A percentile compares a stretch with the other conserved stretches of the same genome.
phyloP scores from a whole-genome alignment of 2,888 invertebrate genomes.

The Parapristionchus giblindavisi region DNA sequence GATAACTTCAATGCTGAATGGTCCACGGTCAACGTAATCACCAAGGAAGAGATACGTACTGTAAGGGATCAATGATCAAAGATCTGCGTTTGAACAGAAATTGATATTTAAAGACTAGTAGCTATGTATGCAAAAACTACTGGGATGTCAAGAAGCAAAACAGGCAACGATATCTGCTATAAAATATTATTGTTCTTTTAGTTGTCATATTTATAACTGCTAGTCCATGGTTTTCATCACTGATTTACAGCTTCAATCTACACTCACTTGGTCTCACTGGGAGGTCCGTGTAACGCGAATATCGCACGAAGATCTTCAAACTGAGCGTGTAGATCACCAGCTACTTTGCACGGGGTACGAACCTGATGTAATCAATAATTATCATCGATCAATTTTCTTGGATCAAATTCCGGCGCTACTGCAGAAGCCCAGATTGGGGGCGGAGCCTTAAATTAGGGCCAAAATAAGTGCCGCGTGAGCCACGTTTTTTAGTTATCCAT shows the following conservation, averaged over 20 bases:
- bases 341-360: conserved; percentile 94
- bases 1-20: conserved; percentile 77
- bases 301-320: conserved; percentile 73
- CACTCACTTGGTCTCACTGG: conserved; percentile 43
- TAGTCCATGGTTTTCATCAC: too few relatives aligned
- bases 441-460: not conserved
- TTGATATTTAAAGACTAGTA: too few relatives aligned
- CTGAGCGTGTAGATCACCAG: conserved; percentile 99
- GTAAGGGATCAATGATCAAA: conserved; percentile 80
- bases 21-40: conserved; percentile 93
- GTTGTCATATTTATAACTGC: too few relatives aligned
- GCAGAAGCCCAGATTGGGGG: conserved; percentile 2
- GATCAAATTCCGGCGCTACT: not conserved
- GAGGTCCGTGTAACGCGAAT: conserved; percentile 59
- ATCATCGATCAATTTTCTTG: conserved; percentile 2
- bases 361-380: conserved; percentile 74
- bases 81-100: too few relatives aligned
- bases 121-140: too few relatives aligned
- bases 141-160: too few relatives aligned
- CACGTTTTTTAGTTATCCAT: too few relatives aligned
- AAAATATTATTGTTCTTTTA: too few relatives aligned
- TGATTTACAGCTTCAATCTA: not conserved
- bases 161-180: too few relatives aligned
- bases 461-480: too few relatives aligned
- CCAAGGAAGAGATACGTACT: conserved; percentile 95